Evolutionary conservation across 1,140 invertebrate species (phyloP).

Genomic region (Diabrotica virgifera): DNA sequence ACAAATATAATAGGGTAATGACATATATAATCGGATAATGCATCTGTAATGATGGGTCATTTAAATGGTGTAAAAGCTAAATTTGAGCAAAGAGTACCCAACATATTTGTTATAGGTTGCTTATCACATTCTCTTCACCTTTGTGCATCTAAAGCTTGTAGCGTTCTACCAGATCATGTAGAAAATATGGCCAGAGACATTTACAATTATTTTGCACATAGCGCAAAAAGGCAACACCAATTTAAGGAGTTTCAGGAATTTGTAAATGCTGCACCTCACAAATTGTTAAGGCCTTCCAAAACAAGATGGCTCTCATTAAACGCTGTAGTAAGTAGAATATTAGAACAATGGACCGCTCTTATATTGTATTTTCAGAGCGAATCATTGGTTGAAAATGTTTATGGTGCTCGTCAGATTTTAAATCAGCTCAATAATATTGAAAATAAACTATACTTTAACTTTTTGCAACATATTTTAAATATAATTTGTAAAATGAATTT

Average conservation of each 20-base stretch:
- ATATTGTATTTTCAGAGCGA: conserved; percentile 4
- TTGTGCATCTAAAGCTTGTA: conserved; percentile 9
- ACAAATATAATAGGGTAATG: conserved; percentile 22
- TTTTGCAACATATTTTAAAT: conserved; percentile 8
- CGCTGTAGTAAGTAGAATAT: conserved; percentile 6
- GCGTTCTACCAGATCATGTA: conserved; percentile 13
- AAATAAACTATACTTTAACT: conserved; percentile 9
- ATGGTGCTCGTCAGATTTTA: neutral
- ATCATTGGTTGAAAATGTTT: neutral
- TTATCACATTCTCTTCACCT: conserved; percentile 21
- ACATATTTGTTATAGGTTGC: conserved; percentile 15
- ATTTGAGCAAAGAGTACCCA: conserved; percentile 7
- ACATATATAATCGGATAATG: conserved; percentile 18
- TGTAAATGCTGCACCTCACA: conserved; percentile 9
- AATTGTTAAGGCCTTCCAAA: conserved; percentile 9
- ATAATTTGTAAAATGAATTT: conserved; percentile 6
- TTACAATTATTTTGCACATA: conserved; percentile 13
- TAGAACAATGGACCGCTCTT: neutral
- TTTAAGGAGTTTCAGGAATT: conserved; percentile 17
- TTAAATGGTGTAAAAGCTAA: conserved; percentile 14
- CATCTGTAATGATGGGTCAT: conserved; percentile 15
- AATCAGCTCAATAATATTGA: neutral
- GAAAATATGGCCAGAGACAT: conserved; percentile 16
- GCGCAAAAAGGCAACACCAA: conserved; percentile 4
- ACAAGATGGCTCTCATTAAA: conserved; percentile 20